Base-by-base conservation (phyloP, 2,113 vertebrate genomes). In the Strix uralensis region DNA sequence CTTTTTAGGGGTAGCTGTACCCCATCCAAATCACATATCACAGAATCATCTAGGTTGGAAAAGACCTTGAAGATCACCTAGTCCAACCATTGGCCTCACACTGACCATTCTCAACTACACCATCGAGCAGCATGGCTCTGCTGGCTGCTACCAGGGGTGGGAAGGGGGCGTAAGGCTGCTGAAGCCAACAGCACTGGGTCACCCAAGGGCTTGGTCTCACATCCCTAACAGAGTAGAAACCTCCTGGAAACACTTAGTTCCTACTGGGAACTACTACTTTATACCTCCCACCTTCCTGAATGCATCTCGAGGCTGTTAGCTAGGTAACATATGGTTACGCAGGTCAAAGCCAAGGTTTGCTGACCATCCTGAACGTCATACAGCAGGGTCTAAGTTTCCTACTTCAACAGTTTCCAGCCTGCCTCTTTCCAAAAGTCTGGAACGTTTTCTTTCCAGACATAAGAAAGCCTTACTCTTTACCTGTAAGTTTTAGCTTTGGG, bases 261-360 rank as follows among this genome's bases (percentile, higher is more conserved):
- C 46, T 30, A 6, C 20, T 18, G 16, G 38, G 42, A 92, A 57
- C 10, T 52, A 12, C 25, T 51, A 23, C 34, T 70, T 70, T 61
- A 10, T 7, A 61, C 20, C 40, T 65, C 26, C 36, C 46, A 66
- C 46, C 34, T 74, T 42, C 1, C 5, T 10, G 2, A 91, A 62
- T 3, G 7, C 36, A 40, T 29, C 61, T 29, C 9, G 18, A 71
- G 44, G n/a, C 59, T 55, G 26, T 3, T 52, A 38, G 61, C 51
- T 52, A 23, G 0, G 0, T n/a, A 89, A 46, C 7, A 15, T 1
- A 9, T 1, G 11, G 62, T 26, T 52, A 44, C 0, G 0, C 8
- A 36, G 34, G 21, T 54, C 61, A 74, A 74, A 71, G 74, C 8
- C 74, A 79, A 81, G 46, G 34, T 40, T 52, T 71, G 44, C 23